Conservation (phyloP, 1,140 invertebrate species). For the Conus betulinus region DNA sequence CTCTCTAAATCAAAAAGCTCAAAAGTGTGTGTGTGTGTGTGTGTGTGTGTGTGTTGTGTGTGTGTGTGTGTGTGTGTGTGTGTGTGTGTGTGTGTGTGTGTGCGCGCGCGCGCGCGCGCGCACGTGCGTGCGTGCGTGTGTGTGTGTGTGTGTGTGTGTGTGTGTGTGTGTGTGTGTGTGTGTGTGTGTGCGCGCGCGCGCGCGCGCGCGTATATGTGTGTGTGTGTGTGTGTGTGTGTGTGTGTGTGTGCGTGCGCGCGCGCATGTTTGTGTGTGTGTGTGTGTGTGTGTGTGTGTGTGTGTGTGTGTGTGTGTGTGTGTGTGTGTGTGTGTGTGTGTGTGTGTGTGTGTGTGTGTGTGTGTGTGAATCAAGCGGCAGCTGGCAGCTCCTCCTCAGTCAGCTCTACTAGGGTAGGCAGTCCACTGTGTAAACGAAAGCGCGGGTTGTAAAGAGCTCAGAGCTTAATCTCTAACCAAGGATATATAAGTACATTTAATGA, state of each 20-base stretch:
- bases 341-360: constrained; percentile 22
- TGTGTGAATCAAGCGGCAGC: background rate
- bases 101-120: background rate
- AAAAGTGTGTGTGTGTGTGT: too few relatives aligned
- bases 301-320: constrained; percentile 21
- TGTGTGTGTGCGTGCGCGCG: background rate
- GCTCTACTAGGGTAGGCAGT: background rate
- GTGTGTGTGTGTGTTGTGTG: background rate
- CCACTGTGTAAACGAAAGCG: too few relatives aligned
- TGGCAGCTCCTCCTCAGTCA: background rate
- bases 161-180: background rate
- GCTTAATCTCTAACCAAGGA: background rate
- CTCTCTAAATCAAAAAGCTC: too few relatives aligned
- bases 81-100: background rate
- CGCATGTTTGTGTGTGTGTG: constrained; percentile 13
- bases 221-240: background rate
- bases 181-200: too few relatives aligned
- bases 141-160: constrained; percentile 23
- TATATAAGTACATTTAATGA: background rate
- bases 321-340: constrained; percentile 16
- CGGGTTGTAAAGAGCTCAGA: too few relatives aligned
- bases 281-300: constrained; percentile 20
- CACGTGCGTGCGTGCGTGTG: background rate
- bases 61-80: background rate
- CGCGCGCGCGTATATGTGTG: background rate